Conservation (phyloP, 1,140 invertebrate genomes). For the Wiebesia pumilae region DNA sequence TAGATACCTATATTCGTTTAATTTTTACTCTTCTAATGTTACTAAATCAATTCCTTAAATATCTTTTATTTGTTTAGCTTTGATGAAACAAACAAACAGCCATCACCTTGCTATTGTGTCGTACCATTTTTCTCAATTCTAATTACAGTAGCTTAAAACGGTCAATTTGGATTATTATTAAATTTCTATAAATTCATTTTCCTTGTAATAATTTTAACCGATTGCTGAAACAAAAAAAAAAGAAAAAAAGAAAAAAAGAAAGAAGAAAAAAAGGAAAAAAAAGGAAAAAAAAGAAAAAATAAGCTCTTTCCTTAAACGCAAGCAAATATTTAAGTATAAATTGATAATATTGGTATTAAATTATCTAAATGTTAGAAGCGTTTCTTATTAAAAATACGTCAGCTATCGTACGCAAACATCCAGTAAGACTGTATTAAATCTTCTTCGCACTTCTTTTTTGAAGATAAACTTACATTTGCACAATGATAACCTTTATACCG, state of each 20-base stretch:
- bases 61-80: conserved; percentile 23
- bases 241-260: too few relatives aligned
- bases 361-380: background rate
- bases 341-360: too few relatives aligned
- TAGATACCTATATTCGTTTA: conserved; percentile 22
- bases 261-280: too few relatives aligned
- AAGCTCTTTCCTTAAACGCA: too few relatives aligned
- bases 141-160: background rate
- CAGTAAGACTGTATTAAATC: conserved; percentile 3
- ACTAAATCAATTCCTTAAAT: background rate
- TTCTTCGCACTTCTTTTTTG: background rate
- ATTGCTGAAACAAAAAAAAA: too few relatives aligned
- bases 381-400: background rate
- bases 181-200: too few relatives aligned
- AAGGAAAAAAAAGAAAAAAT: too few relatives aligned
- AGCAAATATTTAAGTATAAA: too few relatives aligned
- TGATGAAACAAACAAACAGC: background rate
- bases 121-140: background rate
- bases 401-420: conserved; percentile 9
- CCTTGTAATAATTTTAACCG: background rate
- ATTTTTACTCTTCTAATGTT: background rate
- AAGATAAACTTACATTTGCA: conserved; percentile 26
- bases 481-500: conserved; percentile 32
- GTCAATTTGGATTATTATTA: background rate
- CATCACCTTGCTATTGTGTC: conserved; percentile 1